Percentiles rank a stretch among this genome's conserved stretches.
phyloP scores from a whole-genome alignment of 2,888 invertebrate species.

The Chamaedrilus cognettii region DNA sequence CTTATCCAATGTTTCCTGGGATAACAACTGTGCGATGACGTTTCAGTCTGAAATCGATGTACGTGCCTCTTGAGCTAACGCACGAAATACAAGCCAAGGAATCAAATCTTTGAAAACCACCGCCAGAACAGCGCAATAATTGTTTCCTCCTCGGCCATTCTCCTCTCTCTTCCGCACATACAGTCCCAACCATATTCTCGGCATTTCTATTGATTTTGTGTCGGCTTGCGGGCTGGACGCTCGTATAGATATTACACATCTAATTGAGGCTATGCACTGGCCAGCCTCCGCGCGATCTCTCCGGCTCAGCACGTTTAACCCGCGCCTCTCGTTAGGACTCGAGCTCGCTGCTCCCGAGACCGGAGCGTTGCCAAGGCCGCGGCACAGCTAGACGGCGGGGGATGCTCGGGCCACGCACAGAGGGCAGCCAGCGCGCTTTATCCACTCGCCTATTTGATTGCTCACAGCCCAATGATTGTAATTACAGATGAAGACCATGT shows the following conservation, averaged over 20 bases:
- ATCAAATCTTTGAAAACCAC: no score
- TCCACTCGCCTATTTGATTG: conserved; percentile 21
- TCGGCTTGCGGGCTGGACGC: background rate
- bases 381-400: background rate
- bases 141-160: no score
- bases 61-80: no score
- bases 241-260: conserved; percentile 17
- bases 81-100: no score
- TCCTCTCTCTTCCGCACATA: no score
- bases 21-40: no score
- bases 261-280: conserved; percentile 15
- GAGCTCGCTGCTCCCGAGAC: background rate
- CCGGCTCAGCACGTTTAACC: conserved; percentile 3
- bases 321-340: background rate
- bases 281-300: background rate
- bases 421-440: background rate
- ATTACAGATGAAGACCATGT: conserved; percentile 14
- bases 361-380: background rate
- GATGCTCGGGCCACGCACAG: background rate
- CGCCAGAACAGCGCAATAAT: no score
- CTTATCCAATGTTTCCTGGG: no score
- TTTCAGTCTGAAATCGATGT: no score
- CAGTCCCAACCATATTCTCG: conserved; percentile 9
- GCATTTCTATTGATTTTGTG: conserved; percentile 14
- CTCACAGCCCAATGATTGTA: conserved; percentile 18